Evolutionary conservation across 1,140 invertebrate species (phyloP).

Genomic region (Leptinotarsa lineolata): DNA sequence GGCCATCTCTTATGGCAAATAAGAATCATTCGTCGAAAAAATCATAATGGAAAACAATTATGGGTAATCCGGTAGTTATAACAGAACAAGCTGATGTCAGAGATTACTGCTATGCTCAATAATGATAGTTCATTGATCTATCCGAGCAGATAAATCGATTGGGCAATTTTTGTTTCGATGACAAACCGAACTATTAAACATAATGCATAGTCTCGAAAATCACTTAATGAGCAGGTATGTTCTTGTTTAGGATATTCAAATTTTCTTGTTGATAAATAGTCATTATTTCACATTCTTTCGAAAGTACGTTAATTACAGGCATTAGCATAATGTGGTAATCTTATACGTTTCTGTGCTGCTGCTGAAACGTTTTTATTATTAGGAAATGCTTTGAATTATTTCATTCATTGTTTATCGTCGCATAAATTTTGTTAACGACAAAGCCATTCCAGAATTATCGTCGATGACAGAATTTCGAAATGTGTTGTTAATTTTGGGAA

Average conservation of each 20-base stretch:
- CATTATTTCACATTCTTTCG: neutral
- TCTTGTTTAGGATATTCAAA: neutral
- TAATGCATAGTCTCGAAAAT: neutral
- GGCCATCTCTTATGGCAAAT: too few species aligned
- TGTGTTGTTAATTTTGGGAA: too few species aligned
- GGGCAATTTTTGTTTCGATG: neutral
- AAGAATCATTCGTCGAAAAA: neutral
- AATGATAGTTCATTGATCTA: neutral
- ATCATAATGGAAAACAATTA: neutral
- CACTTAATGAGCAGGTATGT: neutral
- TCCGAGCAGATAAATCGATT: neutral
- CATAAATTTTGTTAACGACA: neutral
- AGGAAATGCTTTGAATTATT: neutral
- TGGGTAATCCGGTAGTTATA: neutral
- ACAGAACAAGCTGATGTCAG: neutral
- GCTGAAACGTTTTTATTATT: constrained; percentile 1
- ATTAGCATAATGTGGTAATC: constrained; percentile 1
- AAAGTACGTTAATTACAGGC: constrained; percentile 2
- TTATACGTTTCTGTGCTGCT: neutral
- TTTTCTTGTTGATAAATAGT: constrained; percentile 4
- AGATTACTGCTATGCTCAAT: neutral
- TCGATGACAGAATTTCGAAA: too few species aligned
- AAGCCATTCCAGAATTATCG: neutral
- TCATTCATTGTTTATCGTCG: neutral
- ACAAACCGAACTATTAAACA: neutral